Conservation (phyloP, 2,113 vertebrate species). For the Petroica traversi region DNA sequence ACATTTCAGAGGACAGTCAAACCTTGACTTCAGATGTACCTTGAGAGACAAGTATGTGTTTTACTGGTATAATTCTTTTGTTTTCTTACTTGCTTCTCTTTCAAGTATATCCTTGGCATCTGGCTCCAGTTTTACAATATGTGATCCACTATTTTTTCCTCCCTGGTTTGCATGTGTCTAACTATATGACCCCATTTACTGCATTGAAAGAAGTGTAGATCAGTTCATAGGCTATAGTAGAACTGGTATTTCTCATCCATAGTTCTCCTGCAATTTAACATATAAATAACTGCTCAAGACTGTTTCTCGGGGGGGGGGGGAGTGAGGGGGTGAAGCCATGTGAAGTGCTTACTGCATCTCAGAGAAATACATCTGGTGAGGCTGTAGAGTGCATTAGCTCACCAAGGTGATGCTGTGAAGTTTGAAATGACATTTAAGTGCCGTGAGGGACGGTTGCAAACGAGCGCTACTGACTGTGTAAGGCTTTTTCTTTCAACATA, state of each 20-base stretch:
- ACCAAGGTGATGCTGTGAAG: conserved; percentile 43
- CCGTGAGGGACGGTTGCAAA: not conserved
- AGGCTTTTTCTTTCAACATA: not conserved
- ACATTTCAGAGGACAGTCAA: not conserved
- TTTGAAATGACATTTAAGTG: conserved; percentile 54
- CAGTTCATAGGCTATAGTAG: not conserved
- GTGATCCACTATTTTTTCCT: not conserved
- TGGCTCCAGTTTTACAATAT: not conserved
- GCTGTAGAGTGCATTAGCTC: not conserved
- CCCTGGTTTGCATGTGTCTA: not conserved
- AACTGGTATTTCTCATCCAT: not conserved
- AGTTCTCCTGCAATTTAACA: not conserved
- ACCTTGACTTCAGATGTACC: not conserved
- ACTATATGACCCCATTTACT: not conserved
- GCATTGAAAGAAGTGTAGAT: not conserved
- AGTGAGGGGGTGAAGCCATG: not conserved
- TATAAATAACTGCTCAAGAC: conserved; percentile 11
- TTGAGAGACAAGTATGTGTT: not conserved
- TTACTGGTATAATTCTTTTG: not conserved
- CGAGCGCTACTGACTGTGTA: not conserved
- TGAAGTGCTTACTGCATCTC: not conserved
- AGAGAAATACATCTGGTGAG: conserved; percentile 21
- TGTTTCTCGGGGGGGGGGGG: not conserved
- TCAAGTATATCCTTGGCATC: not conserved
- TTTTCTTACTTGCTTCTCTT: not conserved